Evolutionary conservation across 1,140 invertebrate species (phyloP).

Genomic region (Penaeus japonicus): DNA sequence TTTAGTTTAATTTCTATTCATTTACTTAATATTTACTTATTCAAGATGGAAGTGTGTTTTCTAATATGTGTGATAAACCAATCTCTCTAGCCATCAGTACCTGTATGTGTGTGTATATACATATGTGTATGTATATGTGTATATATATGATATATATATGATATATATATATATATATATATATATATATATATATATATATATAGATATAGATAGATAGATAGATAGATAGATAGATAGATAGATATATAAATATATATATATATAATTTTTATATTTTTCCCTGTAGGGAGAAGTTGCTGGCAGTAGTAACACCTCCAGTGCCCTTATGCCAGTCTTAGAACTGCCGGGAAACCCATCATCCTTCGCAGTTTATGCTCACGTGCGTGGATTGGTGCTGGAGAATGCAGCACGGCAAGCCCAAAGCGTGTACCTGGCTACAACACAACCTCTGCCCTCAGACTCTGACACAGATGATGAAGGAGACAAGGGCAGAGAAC

Average conservation of each 20-base stretch:
- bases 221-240: no score
- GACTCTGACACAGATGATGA: constrained; percentile 49
- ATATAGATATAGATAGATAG: no score
- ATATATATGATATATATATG: no score
- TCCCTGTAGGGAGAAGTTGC: not conserved
- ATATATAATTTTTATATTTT: not conserved
- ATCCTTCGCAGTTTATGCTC: constrained; percentile 42
- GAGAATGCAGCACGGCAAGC: constrained; percentile 40
- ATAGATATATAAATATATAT: not conserved
- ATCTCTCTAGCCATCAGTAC: no score
- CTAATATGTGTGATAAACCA: no score
- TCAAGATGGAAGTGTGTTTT: no score
- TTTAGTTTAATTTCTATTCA: no score
- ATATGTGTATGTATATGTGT: no score
- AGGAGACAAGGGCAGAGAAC: constrained; percentile 15
- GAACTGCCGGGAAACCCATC: constrained; percentile 41
- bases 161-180: no score
- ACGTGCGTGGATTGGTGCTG: constrained; percentile 40
- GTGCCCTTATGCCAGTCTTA: constrained; percentile 23
- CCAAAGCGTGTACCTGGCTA: constrained; percentile 37
- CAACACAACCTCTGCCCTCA: constrained; percentile 39
- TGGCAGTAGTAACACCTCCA: constrained; percentile 33
- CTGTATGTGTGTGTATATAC: no score
- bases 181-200: no score
- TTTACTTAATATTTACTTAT: no score